Base-by-base conservation (phyloP, 2,888 invertebrate genomes). In the Amiota minor region DNA sequence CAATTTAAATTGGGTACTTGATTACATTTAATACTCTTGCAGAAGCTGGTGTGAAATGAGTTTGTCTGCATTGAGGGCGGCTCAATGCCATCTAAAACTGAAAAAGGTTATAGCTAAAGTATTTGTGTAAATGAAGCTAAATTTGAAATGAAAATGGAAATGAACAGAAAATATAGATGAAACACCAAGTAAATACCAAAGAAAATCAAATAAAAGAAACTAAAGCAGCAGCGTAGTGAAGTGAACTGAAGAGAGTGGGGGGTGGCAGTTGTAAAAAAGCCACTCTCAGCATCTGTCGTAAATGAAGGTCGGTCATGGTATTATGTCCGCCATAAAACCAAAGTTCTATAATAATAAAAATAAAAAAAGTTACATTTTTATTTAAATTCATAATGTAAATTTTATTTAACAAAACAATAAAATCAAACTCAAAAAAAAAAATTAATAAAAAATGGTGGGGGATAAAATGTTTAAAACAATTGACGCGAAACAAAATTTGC, bases 361-460 rank as follows among this genome's bases (percentile, higher is more conserved):
- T 35, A 62, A 62, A 53, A 35, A 35, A 16, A 20, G 16, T 20
- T 14, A 35, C n/a, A 50, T 71, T 47, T 56, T 72, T 72, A 78
- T 82, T 84, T 76, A 79, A 82, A 81, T 84, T 86, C 81, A 84
- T 83, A 83, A 83, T 83, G 82, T 75, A 61, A 79, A 76, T 75
- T 77, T 76, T 74, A 80, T 71, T 79, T 77, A 75, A 77, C 67
- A 59, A 72, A 23, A 62, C 11, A n/a, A n/a, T 16, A n/a, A 59
- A 59, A 65, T 12, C 46, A 47, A 46, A 16, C 16, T 12, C 11
- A 10, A 67, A 50, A 61, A 61, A 47, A 67, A 67, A 67, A 67
- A 67, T 20, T 9, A 23, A 6, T 20, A 50, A 20, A 20, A 62
- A 62, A 62, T 23, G 23, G 18, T 20, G 23, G 10, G 10, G 45